Base-by-base conservation (phyloP, 2,113 vertebrate species). In the Propithecus coquereli region DNA sequence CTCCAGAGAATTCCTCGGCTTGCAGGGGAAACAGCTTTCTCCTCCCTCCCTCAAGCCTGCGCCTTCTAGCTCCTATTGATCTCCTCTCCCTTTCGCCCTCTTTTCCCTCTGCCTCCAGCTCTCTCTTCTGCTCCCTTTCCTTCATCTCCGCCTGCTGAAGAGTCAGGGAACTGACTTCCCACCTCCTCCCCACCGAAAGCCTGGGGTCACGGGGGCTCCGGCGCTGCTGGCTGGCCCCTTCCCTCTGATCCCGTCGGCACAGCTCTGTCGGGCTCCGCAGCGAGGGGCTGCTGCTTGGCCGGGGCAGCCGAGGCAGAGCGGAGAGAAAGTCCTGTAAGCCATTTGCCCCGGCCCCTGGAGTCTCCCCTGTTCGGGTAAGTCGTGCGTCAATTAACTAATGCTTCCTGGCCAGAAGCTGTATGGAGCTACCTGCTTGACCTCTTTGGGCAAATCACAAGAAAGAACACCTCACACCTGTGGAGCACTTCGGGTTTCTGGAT, bases 321-420 rank as follows among this genome's bases (percentile, higher is more conserved):
- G 30, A 30, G 20, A 45, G 9, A 22, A 25, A 79, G 52, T 27
- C 71, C 66, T 1, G 0, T 8, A 8, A 34, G 23, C 47, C 68
- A 63, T 45, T 59, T 3, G 1, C 22, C n/a, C 3, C 6, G 27
- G 70, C 47, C 52, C 59, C 32, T 1, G 8, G 27, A 0, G 37
- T 45, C 71, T 37, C 40, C 54, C 47, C 10, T 61, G 45, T 43
- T 34, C 27, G 34, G 52, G 16, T 32, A 52, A 59, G 50, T 88
- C 57, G 22, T 16, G 17, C 16, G 45, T 32, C 57, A 61, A 4
- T n/a, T 5, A 86, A 61, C 9, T 6, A 16, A 71, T 37, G 68
- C 32, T 12, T 81, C 22, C 43, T n/a, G 25, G 25, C 12, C 7
- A 50, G 34, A 50, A 32, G 63, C 45, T 66, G 37, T 30, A 32